phyloP scores from a whole-genome alignment of 2,888 invertebrate genomes.

The Carabus problematicus region DNA sequence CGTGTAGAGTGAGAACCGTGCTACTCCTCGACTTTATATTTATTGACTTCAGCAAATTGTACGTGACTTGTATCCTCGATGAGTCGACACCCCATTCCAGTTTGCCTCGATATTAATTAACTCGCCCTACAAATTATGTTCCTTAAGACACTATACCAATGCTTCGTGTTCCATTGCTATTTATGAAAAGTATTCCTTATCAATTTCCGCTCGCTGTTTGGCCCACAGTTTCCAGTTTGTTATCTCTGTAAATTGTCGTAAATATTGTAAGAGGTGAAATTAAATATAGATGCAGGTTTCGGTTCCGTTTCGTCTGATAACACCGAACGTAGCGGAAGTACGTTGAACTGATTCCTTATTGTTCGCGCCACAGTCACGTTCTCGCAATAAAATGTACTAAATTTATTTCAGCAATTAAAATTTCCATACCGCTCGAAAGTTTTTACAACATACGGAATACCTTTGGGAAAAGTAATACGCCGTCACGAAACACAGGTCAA shows the following conservation, averaged over 20 bases:
- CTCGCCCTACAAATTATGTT: constrained; percentile 34
- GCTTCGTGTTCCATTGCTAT: background rate
- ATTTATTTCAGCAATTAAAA: constrained; percentile 37
- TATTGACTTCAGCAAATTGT: constrained; percentile 41
- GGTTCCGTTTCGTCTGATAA: constrained; percentile 3
- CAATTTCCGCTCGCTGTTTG: constrained; percentile 15
- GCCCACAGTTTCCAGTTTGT: background rate
- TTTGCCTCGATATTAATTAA: constrained; percentile 37
- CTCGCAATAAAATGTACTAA: constrained; percentile 25
- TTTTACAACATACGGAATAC: constrained; percentile 35
- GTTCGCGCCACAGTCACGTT: constrained; percentile 20
- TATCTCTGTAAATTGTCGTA: constrained; percentile 14
- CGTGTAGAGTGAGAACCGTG: no score
- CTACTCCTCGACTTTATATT: constrained; percentile 33
- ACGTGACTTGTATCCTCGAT: constrained; percentile 36
- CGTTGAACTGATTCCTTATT: constrained; percentile 28
- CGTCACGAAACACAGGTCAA: constrained; percentile 24
- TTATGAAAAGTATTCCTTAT: constrained; percentile 25
- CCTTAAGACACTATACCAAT: constrained; percentile 29
- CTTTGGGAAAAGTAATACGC: constrained; percentile 15
- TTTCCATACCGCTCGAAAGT: constrained; percentile 27
- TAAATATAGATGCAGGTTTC: constrained; percentile 7
- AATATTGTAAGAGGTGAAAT: constrained; percentile 26
- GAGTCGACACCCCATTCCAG: constrained; percentile 11
- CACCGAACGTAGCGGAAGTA: constrained; percentile 12